Evolutionary conservation across 2,888 invertebrate species (phyloP).

Genomic region (Peribatodes rhomboidaria): DNA sequence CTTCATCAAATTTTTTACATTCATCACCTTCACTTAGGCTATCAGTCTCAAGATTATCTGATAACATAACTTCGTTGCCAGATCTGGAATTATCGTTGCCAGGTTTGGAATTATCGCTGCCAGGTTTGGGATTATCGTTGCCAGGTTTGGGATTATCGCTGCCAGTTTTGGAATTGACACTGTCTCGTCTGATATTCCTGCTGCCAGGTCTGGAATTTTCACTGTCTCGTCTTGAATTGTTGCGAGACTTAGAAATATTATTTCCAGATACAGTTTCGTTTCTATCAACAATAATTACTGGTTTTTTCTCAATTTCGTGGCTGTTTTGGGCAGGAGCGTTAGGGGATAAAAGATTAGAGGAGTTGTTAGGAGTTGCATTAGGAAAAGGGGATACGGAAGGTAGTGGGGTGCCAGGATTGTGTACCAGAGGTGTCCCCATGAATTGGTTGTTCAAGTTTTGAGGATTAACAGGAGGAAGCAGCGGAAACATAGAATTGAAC

Average conservation of each 20-base stretch:
- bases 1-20: conserved; percentile 19
- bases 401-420: neutral
- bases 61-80: neutral
- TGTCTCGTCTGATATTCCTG: neutral
- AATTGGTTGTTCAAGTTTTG: neutral
- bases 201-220: neutral
- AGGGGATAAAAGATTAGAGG: neutral
- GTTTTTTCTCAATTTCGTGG: neutral
- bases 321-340: neutral
- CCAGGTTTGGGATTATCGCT: neutral
- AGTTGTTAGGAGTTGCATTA: neutral
- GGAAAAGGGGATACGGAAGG: neutral
- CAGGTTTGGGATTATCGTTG: neutral
- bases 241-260: neutral
- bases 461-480: neutral
- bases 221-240: neutral
- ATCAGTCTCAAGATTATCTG: neutral
- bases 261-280: neutral
- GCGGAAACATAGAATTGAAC: conserved; percentile 1
- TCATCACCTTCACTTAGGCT: conserved; percentile 5
- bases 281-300: neutral
- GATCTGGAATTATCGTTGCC: neutral
- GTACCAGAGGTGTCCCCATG: neutral
- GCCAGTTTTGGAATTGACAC: neutral
- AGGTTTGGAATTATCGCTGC: neutral